phyloP scores from a whole-genome alignment of 1,140 invertebrate genomes.

The Danaus melanippus region DNA sequence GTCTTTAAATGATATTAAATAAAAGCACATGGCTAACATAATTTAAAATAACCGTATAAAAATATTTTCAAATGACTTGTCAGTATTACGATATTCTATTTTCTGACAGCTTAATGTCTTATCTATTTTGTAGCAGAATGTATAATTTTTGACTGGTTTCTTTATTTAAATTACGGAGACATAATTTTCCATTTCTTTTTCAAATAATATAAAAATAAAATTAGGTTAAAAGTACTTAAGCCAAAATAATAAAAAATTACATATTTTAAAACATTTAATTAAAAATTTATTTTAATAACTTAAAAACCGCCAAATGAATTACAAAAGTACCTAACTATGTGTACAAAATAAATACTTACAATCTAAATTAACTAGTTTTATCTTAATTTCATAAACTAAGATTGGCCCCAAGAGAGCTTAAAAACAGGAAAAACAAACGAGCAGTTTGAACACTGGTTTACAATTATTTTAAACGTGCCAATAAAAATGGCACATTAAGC shows the following conservation, averaged over 20 bases:
- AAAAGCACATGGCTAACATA: constrained; percentile 6
- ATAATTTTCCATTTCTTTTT: too few relatives aligned
- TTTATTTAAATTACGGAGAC: too few relatives aligned
- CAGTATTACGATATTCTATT: too few relatives aligned
- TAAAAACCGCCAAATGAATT: constrained; percentile 66
- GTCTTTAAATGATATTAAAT: too few relatives aligned
- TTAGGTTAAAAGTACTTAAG: too few relatives aligned
- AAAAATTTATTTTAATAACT: constrained; percentile 66
- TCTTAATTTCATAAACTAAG: constrained; percentile 44
- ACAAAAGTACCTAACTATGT: constrained; percentile 33
- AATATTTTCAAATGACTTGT: too few relatives aligned
- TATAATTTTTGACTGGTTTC: too few relatives aligned
- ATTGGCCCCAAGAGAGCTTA: constrained; percentile 61
- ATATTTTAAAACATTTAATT: constrained; percentile 64
- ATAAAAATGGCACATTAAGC: constrained; percentile 57
- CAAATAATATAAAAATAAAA: too few relatives aligned
- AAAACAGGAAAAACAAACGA: constrained; percentile 32
- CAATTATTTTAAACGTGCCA: constrained; percentile 31
- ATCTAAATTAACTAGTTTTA: constrained; percentile 44
- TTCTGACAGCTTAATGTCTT: too few relatives aligned
- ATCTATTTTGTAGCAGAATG: too few relatives aligned
- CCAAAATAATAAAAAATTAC: constrained; percentile 8
- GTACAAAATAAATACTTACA: constrained; percentile 70
- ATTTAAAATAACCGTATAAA: too few relatives aligned
- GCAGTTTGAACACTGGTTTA: constrained; percentile 38